Evolutionary conservation across 1,140 invertebrate genomes (phyloP).

Genomic region (Pentalonia nigronervosa): DNA sequence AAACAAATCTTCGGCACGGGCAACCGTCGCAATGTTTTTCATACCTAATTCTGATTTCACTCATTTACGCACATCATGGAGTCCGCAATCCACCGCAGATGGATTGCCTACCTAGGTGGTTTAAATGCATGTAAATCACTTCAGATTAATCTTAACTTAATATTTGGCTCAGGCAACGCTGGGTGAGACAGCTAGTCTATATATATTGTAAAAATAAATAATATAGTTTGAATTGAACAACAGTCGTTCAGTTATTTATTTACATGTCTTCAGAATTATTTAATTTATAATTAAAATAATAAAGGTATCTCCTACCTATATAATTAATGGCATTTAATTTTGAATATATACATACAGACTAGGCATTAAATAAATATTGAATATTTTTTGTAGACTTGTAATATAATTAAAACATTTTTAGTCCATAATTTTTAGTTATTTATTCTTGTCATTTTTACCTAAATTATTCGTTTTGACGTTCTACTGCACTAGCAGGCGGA

Average conservation of each 20-base stretch:
- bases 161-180: too few relatives aligned
- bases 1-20: too few relatives aligned
- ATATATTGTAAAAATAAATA: neutral
- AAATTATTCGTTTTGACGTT: neutral
- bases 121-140: too few relatives aligned
- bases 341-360: neutral
- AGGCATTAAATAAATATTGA: neutral
- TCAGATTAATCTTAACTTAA: too few relatives aligned
- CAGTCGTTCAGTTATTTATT: neutral
- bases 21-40: too few relatives aligned
- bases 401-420: neutral
- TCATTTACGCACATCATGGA: too few relatives aligned
- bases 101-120: too few relatives aligned
- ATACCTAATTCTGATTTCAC: too few relatives aligned
- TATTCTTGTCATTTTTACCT: neutral
- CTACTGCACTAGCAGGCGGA: too few relatives aligned
- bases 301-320: neutral
- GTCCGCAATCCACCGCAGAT: too few relatives aligned
- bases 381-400: neutral
- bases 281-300: neutral
- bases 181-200: too few relatives aligned
- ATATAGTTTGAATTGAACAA: neutral
- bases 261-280: neutral
- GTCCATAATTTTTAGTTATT: neutral
- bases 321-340: neutral